Percentiles rank a stretch among this genome's conserved stretches.
phyloP scores from a whole-genome alignment of 1,140 invertebrate genomes.

The Aradophagus sp. region DNA sequence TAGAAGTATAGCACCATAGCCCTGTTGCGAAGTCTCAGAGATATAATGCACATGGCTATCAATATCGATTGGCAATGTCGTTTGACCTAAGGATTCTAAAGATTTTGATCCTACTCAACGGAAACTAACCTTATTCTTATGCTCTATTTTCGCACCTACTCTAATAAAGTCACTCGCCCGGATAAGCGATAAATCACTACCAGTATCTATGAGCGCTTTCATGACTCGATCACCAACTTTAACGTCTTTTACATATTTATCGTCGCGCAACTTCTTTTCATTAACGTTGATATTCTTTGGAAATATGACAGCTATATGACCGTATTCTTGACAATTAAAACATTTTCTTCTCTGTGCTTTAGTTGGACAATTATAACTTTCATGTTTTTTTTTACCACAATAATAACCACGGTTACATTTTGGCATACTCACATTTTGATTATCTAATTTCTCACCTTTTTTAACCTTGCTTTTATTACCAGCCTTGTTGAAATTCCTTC shows the following conservation, averaged over 20 bases:
- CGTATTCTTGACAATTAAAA: slow-evolving; percentile 1
- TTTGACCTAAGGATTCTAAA: slow-evolving; percentile 6
- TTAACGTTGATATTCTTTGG: not conserved
- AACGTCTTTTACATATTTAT: slow-evolving; percentile 1
- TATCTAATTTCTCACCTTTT: too few relatives aligned
- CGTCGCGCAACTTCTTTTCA: not conserved
- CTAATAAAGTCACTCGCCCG: not conserved
- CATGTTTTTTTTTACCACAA: slow-evolving; percentile 2
- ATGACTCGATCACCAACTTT: not conserved
- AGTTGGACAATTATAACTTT: not conserved
- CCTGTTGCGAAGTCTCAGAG: slow-evolving; percentile 1
- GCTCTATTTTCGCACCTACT: not conserved
- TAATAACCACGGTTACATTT: not conserved
- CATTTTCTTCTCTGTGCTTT: slow-evolving; percentile 2
- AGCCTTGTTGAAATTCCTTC: slow-evolving; percentile 1
- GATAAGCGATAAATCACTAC: slow-evolving; percentile 5
- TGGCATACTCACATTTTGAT: too few relatives aligned
- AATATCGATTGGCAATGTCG: not conserved
- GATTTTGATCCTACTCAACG: slow-evolving; percentile 4
- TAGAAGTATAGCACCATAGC: slow-evolving; percentile 10
- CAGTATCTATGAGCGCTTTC: slow-evolving; percentile 7
- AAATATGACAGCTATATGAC: slow-evolving; percentile 1
- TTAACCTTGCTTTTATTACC: not conserved
- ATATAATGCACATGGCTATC: not conserved
- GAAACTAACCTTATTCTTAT: not conserved